Evolutionary conservation across 1,140 invertebrate genomes (phyloP), one percentile per base, ranked within the genome.

Genomic region (Sminthurinus signatus): DNA sequence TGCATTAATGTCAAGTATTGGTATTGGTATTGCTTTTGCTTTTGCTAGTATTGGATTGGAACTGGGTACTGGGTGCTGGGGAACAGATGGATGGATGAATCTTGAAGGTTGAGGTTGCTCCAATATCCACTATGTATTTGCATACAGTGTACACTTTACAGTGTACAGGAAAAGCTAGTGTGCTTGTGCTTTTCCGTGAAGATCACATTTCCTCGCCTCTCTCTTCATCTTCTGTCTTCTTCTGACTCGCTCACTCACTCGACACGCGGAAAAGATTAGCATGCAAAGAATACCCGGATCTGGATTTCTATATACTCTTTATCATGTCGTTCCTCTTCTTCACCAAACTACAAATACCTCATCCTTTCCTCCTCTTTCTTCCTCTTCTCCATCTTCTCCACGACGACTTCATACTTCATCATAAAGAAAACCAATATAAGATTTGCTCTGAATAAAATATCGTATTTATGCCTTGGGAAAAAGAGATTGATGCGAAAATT

Each of bases 1-100:
- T 70, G 68, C 68, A 70, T 70, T 66, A 70, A 70, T 70, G 64
- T 70, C 68, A 70, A 66, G 60, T 60, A 70, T 66, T 64, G 55
- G 52, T 60, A 60, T 55, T 64, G 62, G n/a, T n/a, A n/a, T n/a
- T n/a, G n/a, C n/a, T n/a, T n/a, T n/a, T n/a, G n/a, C n/a, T n/a
- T n/a, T n/a, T n/a, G n/a, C n/a, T n/a, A n/a, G n/a, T n/a, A n/a
- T n/a, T n/a, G n/a, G n/a, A n/a, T n/a, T n/a, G n/a, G n/a, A n/a
- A n/a, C n/a, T n/a, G n/a, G n/a, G n/a, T n/a, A n/a, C n/a, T n/a
- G n/a, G n/a, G n/a, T n/a, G n/a, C n/a, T n/a, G n/a, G 57, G 50
- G 42, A 63, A 60, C 61, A 68, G 66, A 68, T 64, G 66, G 66
- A 68, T 68, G 65, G 66, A 68, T 68, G 65, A 67, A 67, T 62